Percentiles rank a stretch among this genome's conserved stretches.
Conservation (phyloP, 2,113 vertebrate genomes). For the Zosterops borbonicus region DNA sequence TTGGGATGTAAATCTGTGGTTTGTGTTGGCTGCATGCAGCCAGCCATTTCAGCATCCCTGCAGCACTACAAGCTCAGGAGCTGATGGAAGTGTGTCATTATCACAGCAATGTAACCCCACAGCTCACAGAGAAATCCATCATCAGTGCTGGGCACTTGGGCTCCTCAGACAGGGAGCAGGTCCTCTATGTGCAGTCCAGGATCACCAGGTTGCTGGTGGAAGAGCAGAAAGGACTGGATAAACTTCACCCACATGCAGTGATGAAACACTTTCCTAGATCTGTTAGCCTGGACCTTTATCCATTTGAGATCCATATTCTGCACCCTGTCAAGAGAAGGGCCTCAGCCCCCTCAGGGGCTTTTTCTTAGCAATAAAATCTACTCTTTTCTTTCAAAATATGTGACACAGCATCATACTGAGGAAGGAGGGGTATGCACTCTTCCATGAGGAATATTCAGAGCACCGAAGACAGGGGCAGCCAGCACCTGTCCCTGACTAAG, state of each 20-base stretch:
- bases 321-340: background rate
- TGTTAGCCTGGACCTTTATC: background rate
- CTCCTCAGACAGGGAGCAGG: background rate
- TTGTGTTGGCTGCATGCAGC: background rate
- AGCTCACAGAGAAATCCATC: background rate
- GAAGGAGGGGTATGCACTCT: background rate
- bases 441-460: background rate
- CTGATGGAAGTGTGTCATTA: background rate
- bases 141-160: background rate
- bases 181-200: background rate
- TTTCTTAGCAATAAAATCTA: background rate
- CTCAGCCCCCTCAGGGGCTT: background rate
- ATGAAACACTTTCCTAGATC: background rate
- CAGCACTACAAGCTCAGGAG: background rate
- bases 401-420: background rate
- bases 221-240: background rate
- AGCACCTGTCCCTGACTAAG: background rate
- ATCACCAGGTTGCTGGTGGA: background rate
- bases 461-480: background rate
- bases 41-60: background rate
- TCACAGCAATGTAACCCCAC: background rate
- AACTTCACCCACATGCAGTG: background rate
- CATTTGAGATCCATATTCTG: background rate
- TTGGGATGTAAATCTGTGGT: background rate
- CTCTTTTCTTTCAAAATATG: background rate